Base-by-base conservation (phyloP, 2,888 invertebrate species). In the Drosophila hamatofila region DNA sequence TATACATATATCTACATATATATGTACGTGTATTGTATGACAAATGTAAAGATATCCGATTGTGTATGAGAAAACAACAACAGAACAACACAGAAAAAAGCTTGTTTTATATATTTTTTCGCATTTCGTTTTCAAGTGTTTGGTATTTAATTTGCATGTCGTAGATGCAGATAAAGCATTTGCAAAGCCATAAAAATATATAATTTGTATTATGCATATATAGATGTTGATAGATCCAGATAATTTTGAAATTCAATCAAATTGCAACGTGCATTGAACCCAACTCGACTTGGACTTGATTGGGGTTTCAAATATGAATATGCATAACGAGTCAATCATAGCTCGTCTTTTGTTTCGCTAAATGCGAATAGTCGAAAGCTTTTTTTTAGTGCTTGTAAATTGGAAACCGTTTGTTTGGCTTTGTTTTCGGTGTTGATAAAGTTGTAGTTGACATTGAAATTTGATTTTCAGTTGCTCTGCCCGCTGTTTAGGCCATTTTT, bases 61-160 rank as follows among this genome's bases (percentile, higher is more conserved):
- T 76, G 76, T 62, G 56, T 60, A 55, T 21, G 33, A 69, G 48
- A 67, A 63, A 44, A 25, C 60, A 67, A 25, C 60, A 67, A 25
- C 52, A 70, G 33, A 48, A 54, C 23, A 51, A 56, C 25, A 54
- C 41, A 57, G 51, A 56, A 76, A 54, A 30, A 46, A 80, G 60
- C 78, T 80, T 64, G 76, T 80, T 80, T 79, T 57, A 44, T 56
- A 42, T 65, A 37, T 18, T 61, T 64, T 61, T 64, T 62, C 61
- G 52, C 14, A 18, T 62, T 58, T 58, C 27, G 60, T 3, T 52
- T 56, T n/a, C 39, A 18, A 52, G 55, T 66, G 75, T 61, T 76
- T 44, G 72, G 59, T 65, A 78, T 76, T 76, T 23, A 46, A 71
- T 80, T 80, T 75, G 80, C 76, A 63, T 70, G 57, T n/a, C n/a